phyloP scores from a whole-genome alignment of 2,888 invertebrate genomes.

The Dorcus hopei region DNA sequence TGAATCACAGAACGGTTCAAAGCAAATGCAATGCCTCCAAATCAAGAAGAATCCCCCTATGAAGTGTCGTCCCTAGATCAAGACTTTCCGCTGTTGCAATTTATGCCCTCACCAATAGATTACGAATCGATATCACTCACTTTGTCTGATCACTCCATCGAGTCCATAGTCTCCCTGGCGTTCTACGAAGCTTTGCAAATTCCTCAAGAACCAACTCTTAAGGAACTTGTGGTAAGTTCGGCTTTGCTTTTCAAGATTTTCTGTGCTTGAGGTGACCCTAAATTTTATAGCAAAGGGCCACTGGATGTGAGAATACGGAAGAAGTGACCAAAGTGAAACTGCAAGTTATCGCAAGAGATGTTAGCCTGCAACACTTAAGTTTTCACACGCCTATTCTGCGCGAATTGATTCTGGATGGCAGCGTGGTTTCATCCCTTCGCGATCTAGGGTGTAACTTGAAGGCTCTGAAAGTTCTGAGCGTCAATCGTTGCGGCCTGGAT shows the following conservation, averaged over 20 bases:
- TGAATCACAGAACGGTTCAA: neutral
- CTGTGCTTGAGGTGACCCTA: neutral
- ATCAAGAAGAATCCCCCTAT: slow-evolving; percentile 10
- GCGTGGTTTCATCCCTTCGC: slow-evolving; percentile 62
- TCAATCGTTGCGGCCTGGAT: slow-evolving; percentile 63
- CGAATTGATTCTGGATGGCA: slow-evolving; percentile 64
- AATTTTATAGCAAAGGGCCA: slow-evolving; percentile 33
- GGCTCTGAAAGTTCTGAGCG: slow-evolving; percentile 57
- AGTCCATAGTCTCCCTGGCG: neutral
- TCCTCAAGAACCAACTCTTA: slow-evolving; percentile 15
- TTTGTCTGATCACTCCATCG: slow-evolving; percentile 8
- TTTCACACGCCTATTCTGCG: slow-evolving; percentile 61
- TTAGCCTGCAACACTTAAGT: slow-evolving; percentile 62
- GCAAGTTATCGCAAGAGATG: slow-evolving; percentile 62
- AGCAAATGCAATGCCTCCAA: slow-evolving; percentile 7
- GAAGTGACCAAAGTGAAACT: slow-evolving; percentile 59
- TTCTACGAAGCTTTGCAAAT: slow-evolving; percentile 15
- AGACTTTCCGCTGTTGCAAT: neutral
- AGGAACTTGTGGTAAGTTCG: slow-evolving; percentile 16
- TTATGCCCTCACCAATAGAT: slow-evolving; percentile 8
- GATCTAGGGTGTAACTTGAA: slow-evolving; percentile 66
- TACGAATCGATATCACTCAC: slow-evolving; percentile 9
- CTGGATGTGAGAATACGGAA: slow-evolving; percentile 49
- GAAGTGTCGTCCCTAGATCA: slow-evolving; percentile 8
- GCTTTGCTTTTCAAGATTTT: neutral